Evolutionary conservation across 2,888 invertebrate genomes (phyloP).

Genomic region (Physocephala rufipes): DNA sequence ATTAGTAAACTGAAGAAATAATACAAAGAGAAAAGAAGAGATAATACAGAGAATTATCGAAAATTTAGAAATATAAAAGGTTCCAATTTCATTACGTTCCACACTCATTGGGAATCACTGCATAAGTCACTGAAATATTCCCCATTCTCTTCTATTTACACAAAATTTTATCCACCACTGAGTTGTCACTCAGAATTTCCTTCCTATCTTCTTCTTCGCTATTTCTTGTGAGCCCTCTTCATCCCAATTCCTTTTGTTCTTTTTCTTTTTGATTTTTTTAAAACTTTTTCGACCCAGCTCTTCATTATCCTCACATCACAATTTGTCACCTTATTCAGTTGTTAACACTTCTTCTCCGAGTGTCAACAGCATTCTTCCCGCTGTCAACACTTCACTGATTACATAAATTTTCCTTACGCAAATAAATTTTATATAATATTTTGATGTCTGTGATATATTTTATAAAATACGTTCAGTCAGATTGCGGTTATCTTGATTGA

Average conservation of each 20-base stretch:
- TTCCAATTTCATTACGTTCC: too few species aligned
- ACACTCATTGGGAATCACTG: neutral
- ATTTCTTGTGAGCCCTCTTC: too few species aligned
- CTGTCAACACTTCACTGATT: neutral
- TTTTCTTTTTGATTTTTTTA: too few species aligned
- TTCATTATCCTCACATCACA: neutral
- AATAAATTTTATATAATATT: slow-evolving; percentile 30
- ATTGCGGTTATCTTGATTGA: neutral
- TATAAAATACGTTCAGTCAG: slow-evolving; percentile 31
- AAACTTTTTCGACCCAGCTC: too few species aligned
- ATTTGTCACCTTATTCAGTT: neutral
- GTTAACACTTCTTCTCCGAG: slow-evolving; percentile 3
- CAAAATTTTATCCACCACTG: too few species aligned
- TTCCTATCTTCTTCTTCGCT: neutral
- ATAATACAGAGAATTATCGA: too few species aligned
- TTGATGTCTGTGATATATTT: slow-evolving; percentile 26
- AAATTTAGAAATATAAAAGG: too few species aligned
- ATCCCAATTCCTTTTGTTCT: neutral
- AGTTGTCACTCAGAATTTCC: too few species aligned
- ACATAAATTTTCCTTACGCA: neutral
- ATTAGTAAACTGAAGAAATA: too few species aligned
- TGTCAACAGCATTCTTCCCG: slow-evolving; percentile 25
- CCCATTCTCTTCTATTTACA: too few species aligned
- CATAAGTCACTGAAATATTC: neutral
- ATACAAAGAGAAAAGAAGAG: too few species aligned